Evolutionary conservation across 2,797 vertebrate species (phyloP).

Genomic region (Gymnodraco acuticeps): DNA sequence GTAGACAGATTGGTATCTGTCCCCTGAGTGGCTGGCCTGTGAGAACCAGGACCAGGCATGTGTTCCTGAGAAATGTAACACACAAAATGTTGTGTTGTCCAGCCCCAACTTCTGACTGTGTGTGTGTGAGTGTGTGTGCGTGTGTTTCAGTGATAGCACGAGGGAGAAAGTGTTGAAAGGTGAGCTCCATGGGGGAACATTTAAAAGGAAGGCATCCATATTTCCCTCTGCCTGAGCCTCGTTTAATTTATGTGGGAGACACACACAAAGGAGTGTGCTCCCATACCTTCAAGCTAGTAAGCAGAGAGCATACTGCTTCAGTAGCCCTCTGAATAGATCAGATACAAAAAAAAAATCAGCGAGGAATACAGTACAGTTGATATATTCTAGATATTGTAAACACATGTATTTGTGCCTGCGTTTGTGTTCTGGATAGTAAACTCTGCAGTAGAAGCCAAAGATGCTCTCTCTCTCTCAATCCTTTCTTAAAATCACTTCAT

Average conservation of each 20-base stretch:
- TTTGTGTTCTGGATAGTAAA: constrained; percentile 17
- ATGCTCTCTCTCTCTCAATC: not conserved
- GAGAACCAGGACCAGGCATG: constrained; percentile 54
- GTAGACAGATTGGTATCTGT: constrained; percentile 63
- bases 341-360: constrained; percentile 50
- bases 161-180: constrained; percentile 60
- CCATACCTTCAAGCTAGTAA: constrained; percentile 10
- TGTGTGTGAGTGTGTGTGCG: constrained; percentile 1
- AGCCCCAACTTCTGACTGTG: not conserved
- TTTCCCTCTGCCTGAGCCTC: constrained; percentile 39
- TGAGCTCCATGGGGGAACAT: constrained; percentile 57
- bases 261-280: constrained; percentile 39
- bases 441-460: constrained; percentile 35
- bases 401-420: not conserved
- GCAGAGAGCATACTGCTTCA: constrained; percentile 27
- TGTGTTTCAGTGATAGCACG: constrained; percentile 8
- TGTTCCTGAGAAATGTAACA: constrained; percentile 22
- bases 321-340: constrained; percentile 31
- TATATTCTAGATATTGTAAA: constrained; percentile 13
- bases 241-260: constrained; percentile 66
- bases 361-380: constrained; percentile 17
- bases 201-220: constrained; percentile 60
- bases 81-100: not conserved
- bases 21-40: constrained; percentile 52
- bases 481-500: too few relatives aligned